Base-by-base conservation (phyloP, 2,888 invertebrate genomes). In the Apodemia mormo region DNA sequence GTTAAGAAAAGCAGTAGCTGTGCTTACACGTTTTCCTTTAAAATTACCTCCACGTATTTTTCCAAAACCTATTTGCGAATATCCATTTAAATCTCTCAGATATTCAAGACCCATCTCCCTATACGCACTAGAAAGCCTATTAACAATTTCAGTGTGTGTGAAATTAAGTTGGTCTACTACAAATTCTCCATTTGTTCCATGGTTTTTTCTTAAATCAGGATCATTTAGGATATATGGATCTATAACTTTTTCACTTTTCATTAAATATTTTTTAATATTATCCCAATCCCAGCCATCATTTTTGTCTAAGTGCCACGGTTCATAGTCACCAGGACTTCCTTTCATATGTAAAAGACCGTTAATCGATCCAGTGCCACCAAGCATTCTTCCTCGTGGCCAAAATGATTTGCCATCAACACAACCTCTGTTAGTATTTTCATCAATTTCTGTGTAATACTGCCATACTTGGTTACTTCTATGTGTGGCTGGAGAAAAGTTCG, bases 11-110 rank as follows among this genome's bases (percentile, higher is more conserved):
- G 94, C 94, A 67, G 94, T 94, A 1, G 94, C 92, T 12, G 94
- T 93, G 77, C 94, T 94, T 12, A 94, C 94, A 76, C 95, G 83
- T 72, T 85, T 90, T 0, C 95, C 94, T 74, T 92, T 86, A 72
- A 93, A 75, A 68, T 89, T 88, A 0, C 90, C 88, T 2, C 94
- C 94, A 78, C 93, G 89, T 14, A 94, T 87, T 76, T 91, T 94
- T 22, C 93, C 94, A n/a, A 94, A 87, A 1, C 94, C 94, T 77
- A 94, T 88, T 81, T 94, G 94, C 6, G 86, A 85, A 0, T 83
- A 82, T 0, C 92, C 91, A 71, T 91, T 92, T 54, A 92, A 81
- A 71, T 92, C 85, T 49, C 89, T 83, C 66, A 93, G 79, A 74
- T 86, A 90, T 37, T 85, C 84, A 61, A 94, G 82, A 2, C 94